Conservation (phyloP, 2,797 vertebrate genomes). For the Ispidina lecontei region DNA sequence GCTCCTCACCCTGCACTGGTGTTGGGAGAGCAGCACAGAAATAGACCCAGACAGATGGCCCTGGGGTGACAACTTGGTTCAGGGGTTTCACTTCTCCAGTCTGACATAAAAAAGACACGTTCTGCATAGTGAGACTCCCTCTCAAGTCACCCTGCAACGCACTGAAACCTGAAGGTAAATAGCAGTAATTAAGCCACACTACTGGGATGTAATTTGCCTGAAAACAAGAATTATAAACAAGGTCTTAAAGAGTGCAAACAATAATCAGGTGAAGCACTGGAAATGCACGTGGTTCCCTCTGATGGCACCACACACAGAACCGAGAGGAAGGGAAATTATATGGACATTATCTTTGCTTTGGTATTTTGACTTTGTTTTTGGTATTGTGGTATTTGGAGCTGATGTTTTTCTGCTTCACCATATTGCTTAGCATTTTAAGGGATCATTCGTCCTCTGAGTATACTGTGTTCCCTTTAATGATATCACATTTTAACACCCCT, state of each 20-base stretch:
- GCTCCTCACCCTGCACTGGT: background rate
- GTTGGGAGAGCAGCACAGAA: background rate
- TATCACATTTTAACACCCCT: background rate
- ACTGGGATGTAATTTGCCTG: too few species aligned
- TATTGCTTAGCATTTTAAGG: background rate
- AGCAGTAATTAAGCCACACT: background rate
- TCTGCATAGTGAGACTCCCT: background rate
- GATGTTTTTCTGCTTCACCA: background rate
- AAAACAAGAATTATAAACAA: background rate
- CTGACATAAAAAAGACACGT: background rate
- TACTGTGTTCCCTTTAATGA: background rate
- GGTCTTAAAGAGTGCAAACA: background rate
- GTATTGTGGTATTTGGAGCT: background rate
- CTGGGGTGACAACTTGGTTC: fast-evolving
- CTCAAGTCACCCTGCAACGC: background rate
- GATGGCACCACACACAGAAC: background rate
- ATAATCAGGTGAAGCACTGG: background rate
- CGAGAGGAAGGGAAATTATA: background rate
- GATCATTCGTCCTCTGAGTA: background rate
- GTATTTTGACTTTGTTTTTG: background rate
- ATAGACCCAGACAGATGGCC: background rate
- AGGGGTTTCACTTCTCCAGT: background rate
- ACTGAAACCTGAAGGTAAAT: background rate
- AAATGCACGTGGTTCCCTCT: background rate
- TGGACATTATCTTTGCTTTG: background rate